phyloP scores from a whole-genome alignment of 2,797 vertebrate species.

The Chaetophractus vellerosus region DNA sequence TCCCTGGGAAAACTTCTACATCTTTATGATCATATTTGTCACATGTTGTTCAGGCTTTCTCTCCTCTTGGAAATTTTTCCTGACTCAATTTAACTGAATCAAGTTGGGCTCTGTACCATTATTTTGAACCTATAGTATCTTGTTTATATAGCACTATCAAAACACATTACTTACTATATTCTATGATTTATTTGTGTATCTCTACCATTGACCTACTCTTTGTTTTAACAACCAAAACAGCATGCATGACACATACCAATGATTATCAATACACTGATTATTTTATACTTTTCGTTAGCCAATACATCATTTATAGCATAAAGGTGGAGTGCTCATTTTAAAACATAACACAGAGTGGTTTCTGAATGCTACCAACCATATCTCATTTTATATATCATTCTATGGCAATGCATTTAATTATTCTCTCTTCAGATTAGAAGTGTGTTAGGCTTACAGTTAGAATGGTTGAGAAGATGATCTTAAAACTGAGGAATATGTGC shows the following conservation, averaged over 20 bases:
- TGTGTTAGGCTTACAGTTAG: not conserved
- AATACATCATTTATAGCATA: not conserved
- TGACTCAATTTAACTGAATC: not conserved
- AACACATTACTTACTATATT: not conserved
- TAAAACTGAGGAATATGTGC: not conserved
- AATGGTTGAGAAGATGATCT: constrained; percentile 25
- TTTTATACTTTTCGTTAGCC: not conserved
- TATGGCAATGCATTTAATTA: not conserved
- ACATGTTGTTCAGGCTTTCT: not conserved
- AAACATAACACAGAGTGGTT: not conserved
- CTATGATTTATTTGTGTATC: not conserved
- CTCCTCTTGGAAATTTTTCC: not conserved
- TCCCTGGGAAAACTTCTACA: not conserved
- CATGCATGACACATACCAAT: not conserved
- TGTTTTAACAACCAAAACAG: not conserved
- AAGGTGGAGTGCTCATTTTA: constrained; percentile 9
- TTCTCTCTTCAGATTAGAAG: not conserved
- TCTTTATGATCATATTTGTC: no score
- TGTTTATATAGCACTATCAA: not conserved
- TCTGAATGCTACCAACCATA: not conserved
- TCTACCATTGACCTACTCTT: not conserved
- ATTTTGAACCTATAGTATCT: not conserved
- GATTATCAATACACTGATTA: not conserved
- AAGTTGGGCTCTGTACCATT: not conserved
- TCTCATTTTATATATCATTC: not conserved